Base-by-base conservation (phyloP, 1,140 invertebrate species). In the Nephotettix cincticeps region DNA sequence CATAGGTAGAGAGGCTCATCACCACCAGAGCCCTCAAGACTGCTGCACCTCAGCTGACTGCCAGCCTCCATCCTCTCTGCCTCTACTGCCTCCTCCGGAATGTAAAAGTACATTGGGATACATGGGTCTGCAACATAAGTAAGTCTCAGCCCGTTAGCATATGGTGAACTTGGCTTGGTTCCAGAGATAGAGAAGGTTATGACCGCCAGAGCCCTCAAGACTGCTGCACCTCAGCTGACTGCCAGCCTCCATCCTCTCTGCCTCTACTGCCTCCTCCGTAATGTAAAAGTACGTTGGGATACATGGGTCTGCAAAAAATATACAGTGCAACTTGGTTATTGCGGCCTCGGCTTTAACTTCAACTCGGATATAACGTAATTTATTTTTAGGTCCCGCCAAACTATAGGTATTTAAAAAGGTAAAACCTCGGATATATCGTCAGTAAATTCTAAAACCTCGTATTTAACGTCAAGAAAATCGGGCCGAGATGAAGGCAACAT, bases 221-320 rank as follows among this genome's bases (percentile, higher is more conserved):
- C 88, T 90, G 0, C 91, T 81, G 54, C 88, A 68, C 75, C 89
- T 84, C 1, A 86, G 80, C 43, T 89, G 88, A 58, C 86, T 89
- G 51, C 92, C 90, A 1, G 93, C 93, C 25, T 91, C 86, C 54
- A 74, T 81, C 73, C 85, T 87, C 80, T 97, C 95, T 66, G 81
- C 82, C 43, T 94, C 91, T 45, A 98, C 82, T 67, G 84, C 85
- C 61, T 96, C 92, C 72, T 90, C 87, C 0, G 94, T 91, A 3
- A 99, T 91, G 80, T 93, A 97, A 81, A 93, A 99, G 82, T 95
- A 99, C 91, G 90, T 89, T 0, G 90, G 89, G 56, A 93, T 80
- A 0, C 96, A 86, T 0, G 93, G 91, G 88, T 97, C 95, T 88
- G 76, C 58, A 25, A 21, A n/a, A n/a, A n/a, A n/a, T n/a, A n/a